A percentile compares a stretch with the other conserved stretches of the same genome.
Evolutionary conservation across 1,140 invertebrate genomes (phyloP).

Genomic region (Drosophila ohnishii): DNA sequence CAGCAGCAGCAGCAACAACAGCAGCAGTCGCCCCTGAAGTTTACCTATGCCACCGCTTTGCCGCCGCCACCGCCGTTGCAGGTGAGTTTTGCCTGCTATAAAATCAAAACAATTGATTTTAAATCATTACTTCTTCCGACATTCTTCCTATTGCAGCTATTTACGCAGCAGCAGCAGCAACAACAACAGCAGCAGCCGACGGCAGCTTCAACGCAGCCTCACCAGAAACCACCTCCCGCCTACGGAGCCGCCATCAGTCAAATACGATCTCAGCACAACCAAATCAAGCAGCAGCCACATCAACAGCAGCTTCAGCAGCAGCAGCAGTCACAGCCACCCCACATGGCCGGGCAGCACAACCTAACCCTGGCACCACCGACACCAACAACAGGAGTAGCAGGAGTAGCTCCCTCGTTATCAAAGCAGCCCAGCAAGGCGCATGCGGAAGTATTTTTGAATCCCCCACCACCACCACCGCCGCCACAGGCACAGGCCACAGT

Average conservation of each 20-base stretch:
- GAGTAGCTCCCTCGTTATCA: slow-evolving; percentile 1
- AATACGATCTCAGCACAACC: slow-evolving; percentile 83
- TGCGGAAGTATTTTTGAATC: slow-evolving; percentile 68
- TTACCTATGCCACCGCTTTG: slow-evolving; percentile 63
- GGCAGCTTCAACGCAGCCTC: slow-evolving; percentile 36
- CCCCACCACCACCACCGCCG: slow-evolving; percentile 61
- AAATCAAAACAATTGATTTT: background rate
- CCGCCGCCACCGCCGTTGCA: slow-evolving; percentile 77
- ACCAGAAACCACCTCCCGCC: slow-evolving; percentile 80
- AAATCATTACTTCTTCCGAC: background rate
- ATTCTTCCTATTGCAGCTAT: slow-evolving; percentile 50
- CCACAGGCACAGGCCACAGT: slow-evolving; percentile 16
- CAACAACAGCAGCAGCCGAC: slow-evolving; percentile 31
- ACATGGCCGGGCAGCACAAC: slow-evolving; percentile 57
- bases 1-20: slow-evolving; percentile 51
- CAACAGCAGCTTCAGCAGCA: slow-evolving; percentile 30
- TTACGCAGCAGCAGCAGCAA: slow-evolving; percentile 54
- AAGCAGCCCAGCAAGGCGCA: slow-evolving; percentile 56
- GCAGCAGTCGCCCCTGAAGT: slow-evolving; percentile 66
- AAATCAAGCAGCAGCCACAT: slow-evolving; percentile 76
- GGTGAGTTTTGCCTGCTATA: slow-evolving; percentile 37
- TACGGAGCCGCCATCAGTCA: slow-evolving; percentile 83
- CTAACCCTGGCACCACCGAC: slow-evolving; percentile 65
- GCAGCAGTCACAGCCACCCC: slow-evolving; percentile 31
- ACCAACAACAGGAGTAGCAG: slow-evolving; percentile 21